Percentiles rank a stretch among this genome's conserved stretches.
Conservation (phyloP, 2,888 invertebrate genomes). For the Limnephilus rhombicus region DNA sequence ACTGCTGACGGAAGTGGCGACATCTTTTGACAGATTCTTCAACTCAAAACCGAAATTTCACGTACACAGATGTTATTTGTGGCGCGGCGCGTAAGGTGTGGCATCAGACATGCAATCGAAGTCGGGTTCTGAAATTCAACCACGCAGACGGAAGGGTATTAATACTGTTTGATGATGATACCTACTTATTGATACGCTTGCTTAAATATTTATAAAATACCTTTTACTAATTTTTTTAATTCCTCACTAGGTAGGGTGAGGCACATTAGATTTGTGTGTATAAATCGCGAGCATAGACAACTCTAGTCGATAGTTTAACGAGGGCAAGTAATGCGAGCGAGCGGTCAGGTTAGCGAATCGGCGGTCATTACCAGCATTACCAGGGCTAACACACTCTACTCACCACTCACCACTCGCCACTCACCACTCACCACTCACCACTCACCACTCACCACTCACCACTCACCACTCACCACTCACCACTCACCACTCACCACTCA, state of each 20-base stretch:
- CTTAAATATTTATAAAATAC: too few relatives aligned
- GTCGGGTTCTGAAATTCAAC: too few relatives aligned
- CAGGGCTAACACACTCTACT: neutral
- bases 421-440: neutral
- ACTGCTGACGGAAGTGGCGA: too few relatives aligned
- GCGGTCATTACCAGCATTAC: constrained; percentile 12
- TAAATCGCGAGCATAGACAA: neutral
- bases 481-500: neutral
- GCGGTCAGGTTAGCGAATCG: constrained; percentile 42
- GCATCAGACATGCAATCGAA: too few relatives aligned
- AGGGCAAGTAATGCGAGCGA: neutral
- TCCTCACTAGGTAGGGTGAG: too few relatives aligned
- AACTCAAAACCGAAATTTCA: too few relatives aligned
- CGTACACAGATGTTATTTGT: too few relatives aligned
- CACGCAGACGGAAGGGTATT: too few relatives aligned
- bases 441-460: neutral
- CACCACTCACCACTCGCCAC: neutral
- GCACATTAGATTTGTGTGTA: neutral
- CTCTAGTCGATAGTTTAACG: neutral
- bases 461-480: neutral
- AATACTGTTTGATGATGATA: too few relatives aligned
- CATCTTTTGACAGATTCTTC: too few relatives aligned
- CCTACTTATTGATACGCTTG: neutral
- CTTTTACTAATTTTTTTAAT: too few relatives aligned
- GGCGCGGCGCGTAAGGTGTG: too few relatives aligned